Percentiles rank a stretch among this genome's conserved stretches.
Conservation (phyloP, 2,888 invertebrate species). For the Diarsia rubi region DNA sequence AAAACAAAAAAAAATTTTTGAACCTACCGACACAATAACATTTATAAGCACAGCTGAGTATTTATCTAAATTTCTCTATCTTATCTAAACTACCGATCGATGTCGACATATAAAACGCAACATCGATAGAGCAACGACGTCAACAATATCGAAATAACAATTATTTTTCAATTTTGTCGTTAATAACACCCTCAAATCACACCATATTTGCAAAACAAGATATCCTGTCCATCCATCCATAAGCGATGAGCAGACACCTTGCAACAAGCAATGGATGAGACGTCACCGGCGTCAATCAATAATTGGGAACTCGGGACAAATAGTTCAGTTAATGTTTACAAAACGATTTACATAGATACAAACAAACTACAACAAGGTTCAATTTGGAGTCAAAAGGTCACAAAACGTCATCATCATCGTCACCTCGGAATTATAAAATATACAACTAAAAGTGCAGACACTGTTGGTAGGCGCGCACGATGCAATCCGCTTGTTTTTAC, state of each 20-base stretch:
- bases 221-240: not conserved
- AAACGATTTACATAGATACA: not conserved
- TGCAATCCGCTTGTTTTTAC: constrained; percentile 31
- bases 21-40: not conserved
- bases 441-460: constrained; percentile 12
- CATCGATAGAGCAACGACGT: not conserved
- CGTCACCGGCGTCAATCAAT: not conserved
- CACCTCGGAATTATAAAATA: not conserved
- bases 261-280: not conserved
- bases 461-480: not conserved
- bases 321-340: not conserved
- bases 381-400: not conserved
- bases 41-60: constrained; percentile 20
- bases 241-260: not conserved
- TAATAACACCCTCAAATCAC: not conserved
- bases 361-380: not conserved
- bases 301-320: not conserved
- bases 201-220: constrained; percentile 4
- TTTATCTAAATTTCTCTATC: constrained; percentile 17
- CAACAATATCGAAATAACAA: not conserved
- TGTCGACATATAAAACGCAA: constrained; percentile 12
- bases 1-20: not conserved
- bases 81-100: constrained; percentile 14
- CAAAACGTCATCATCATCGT: constrained; percentile 5
- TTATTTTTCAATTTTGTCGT: not conserved